Evolutionary conservation across 2,797 vertebrate species (phyloP).

Genomic region (Okamejei kenojei): DNA sequence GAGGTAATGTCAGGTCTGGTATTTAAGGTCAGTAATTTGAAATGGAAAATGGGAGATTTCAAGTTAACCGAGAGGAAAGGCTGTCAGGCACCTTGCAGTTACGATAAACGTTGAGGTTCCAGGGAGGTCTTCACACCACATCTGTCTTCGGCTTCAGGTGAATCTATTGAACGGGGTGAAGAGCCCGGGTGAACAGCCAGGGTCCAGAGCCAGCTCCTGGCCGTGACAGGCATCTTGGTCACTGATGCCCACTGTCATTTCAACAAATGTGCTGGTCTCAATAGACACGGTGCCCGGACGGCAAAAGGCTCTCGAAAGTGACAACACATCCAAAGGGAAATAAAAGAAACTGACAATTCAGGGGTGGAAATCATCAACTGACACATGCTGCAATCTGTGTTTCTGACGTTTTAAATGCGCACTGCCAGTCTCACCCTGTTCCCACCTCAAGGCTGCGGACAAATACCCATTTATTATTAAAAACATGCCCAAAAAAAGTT

Average conservation of each 20-base stretch:
- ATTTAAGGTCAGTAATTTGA: background rate
- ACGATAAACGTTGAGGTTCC: background rate
- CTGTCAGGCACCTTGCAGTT: background rate
- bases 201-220: background rate
- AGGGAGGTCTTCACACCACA: background rate
- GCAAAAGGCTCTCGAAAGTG: background rate
- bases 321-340: background rate
- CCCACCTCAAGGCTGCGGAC: background rate
- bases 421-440: background rate
- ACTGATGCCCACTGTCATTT: background rate
- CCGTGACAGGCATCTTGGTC: too few species aligned
- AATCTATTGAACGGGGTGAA: background rate
- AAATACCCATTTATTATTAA: background rate
- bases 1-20: background rate
- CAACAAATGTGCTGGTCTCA: background rate
- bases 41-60: background rate
- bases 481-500: background rate
- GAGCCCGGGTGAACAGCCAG: background rate
- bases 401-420: too few species aligned
- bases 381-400: background rate
- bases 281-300: background rate
- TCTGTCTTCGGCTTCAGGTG: background rate
- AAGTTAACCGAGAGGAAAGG: background rate
- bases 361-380: background rate
- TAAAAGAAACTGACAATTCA: background rate